Base-by-base conservation (phyloP, 2,113 vertebrate genomes). In the Lota lota region DNA sequence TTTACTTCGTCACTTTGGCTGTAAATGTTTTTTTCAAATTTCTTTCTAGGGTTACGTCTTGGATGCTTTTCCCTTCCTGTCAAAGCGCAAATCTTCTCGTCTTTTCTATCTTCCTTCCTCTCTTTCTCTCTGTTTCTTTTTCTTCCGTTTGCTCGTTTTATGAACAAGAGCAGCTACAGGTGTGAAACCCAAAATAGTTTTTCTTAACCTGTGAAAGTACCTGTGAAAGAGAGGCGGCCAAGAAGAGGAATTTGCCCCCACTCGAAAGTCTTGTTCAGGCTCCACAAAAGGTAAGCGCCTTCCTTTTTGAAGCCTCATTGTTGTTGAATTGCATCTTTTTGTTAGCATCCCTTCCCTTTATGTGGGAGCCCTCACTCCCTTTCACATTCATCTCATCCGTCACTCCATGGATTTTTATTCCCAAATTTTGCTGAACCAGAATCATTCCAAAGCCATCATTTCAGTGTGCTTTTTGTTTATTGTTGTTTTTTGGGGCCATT, bases 151-250 rank as follows among this genome's bases (percentile, higher is more conserved):
- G 16, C 66, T 58, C 61, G 59, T 51, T 62, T 40, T 66, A 40
- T 79, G 72, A 83, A 75, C 66, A 71, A 73, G 57, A 85, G 72
- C 51, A 80, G 77, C 80, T 71, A 87, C 83, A 88, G 82, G 83
- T 83, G 79, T 62, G 70, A 70, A 65, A 75, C 64, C 47, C 74
- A 62, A 74, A 14, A 14, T 47, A 14, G 63, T 56, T 74, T 77
- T 73, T 75, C 68, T 64, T 76, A 72, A 67, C 68, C 66, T 77
- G 66, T 64, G 53, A 14, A 58, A 68, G 63, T 19, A 19, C 17
- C 22, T 17, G 22, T 8, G 22, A 36, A 18, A 81, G 63, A 72
- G 68, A 28, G 74, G 67, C 68, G 67, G 74, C 75, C 76, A 73
- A 79, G 76, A 80, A 77, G 66, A 86, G 67, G 66, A 76, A 63